phyloP scores from a whole-genome alignment of 2,797 vertebrate genomes.

The Orientallactaga sibirica region DNA sequence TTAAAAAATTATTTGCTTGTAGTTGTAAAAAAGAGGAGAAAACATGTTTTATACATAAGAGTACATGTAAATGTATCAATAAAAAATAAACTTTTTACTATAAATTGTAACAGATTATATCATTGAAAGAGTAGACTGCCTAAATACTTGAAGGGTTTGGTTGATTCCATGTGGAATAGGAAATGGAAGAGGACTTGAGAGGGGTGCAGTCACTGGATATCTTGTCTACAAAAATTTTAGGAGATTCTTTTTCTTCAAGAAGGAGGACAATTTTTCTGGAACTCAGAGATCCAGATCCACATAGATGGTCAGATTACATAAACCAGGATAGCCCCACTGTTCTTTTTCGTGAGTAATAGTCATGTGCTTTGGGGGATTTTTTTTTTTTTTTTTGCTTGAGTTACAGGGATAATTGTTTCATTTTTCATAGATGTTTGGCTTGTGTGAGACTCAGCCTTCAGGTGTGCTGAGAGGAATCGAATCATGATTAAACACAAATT shows the following conservation, averaged over 20 bases:
- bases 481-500: slow-evolving; percentile 58
- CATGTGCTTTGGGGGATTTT: slow-evolving; percentile 17
- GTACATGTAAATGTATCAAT: background rate
- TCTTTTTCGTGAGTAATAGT: slow-evolving; percentile 65
- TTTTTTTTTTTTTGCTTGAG: slow-evolving; percentile 9
- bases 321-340: slow-evolving; percentile 42
- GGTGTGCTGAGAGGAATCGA: slow-evolving; percentile 47
- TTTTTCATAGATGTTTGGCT: slow-evolving; percentile 31
- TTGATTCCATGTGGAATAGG: background rate
- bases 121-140: background rate
- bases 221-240: background rate
- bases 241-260: background rate
- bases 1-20: slow-evolving; percentile 24
- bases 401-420: slow-evolving; percentile 71
- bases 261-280: slow-evolving; percentile 44
- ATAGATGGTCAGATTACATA: slow-evolving; percentile 25
- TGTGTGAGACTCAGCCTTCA: slow-evolving; percentile 48
- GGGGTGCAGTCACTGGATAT: background rate
- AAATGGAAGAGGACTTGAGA: background rate
- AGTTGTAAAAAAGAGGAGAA: background rate
- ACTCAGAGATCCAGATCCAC: slow-evolving; percentile 27
- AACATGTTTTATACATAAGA: background rate
- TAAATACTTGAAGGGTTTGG: background rate
- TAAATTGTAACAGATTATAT: background rate
- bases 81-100: slow-evolving; percentile 37